A percentile compares a stretch with the other conserved stretches of the same genome.
phyloP scores from a whole-genome alignment of 2,888 invertebrate species.

The Baccha elongata region DNA sequence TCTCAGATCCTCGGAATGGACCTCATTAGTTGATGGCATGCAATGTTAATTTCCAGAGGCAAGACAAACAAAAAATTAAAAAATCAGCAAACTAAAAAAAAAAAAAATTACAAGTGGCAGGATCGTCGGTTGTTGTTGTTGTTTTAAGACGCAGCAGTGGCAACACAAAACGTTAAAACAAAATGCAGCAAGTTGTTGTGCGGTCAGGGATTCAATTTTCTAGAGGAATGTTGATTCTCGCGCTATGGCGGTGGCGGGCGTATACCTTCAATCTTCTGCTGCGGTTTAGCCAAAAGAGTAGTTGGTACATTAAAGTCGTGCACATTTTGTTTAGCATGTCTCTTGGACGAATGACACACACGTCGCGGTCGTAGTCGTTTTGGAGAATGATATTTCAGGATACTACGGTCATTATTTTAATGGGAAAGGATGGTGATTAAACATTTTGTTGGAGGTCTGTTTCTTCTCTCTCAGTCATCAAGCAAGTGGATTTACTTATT shows the following conservation, averaged over 20 bases:
- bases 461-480: neutral
- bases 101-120: slow-evolving; percentile 55
- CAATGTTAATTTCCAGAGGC: slow-evolving; percentile 63
- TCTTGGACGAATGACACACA: slow-evolving; percentile 69
- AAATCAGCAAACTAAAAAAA: slow-evolving; percentile 13
- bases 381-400: slow-evolving; percentile 69
- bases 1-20: slow-evolving; percentile 38
- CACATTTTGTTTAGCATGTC: slow-evolving; percentile 68
- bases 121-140: slow-evolving; percentile 16
- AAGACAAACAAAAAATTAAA: slow-evolving; percentile 23
- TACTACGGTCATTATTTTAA: slow-evolving; percentile 71
- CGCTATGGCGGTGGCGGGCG: slow-evolving; percentile 13
- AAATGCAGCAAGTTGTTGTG: slow-evolving; percentile 14
- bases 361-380: slow-evolving; percentile 66
- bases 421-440: slow-evolving; percentile 71
- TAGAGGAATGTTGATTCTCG: slow-evolving; percentile 59
- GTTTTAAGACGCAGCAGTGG: neutral
- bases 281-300: slow-evolving; percentile 14
- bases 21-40: slow-evolving; percentile 72
- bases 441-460: slow-evolving; percentile 64
- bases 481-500: too few species aligned
- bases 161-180: slow-evolving; percentile 1
- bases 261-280: slow-evolving; percentile 33
- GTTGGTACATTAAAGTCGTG: slow-evolving; percentile 63
- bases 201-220: slow-evolving; percentile 47